phyloP scores from a whole-genome alignment of 1,140 invertebrate genomes.

The Periplaneta americana region DNA sequence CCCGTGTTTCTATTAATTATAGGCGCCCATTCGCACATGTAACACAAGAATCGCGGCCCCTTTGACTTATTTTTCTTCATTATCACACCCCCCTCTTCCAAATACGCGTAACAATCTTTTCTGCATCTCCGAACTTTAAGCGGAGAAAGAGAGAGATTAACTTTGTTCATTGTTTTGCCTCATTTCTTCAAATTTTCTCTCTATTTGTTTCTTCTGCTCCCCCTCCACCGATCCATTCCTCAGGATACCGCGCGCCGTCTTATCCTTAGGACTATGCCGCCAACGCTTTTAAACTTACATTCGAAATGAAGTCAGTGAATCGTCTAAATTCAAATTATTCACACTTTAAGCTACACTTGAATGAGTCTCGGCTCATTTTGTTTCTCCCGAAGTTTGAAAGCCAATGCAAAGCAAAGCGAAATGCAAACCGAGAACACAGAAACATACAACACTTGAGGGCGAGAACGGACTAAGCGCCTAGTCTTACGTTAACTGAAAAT shows the following conservation, averaged over 20 bases:
- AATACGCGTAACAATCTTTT: neutral
- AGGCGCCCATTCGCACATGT: neutral
- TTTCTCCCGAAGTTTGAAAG: neutral
- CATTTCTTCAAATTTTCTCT: conserved; percentile 18
- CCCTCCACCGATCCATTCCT: neutral
- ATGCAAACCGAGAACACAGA: neutral
- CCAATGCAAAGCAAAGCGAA: conserved; percentile 1
- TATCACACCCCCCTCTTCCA: neutral
- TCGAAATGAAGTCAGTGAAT: conserved; percentile 9
- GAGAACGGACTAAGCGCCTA: too few species aligned
- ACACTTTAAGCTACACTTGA: conserved; percentile 8
- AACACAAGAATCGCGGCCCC: neutral
- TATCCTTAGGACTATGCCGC: neutral
- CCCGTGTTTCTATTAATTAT: neutral
- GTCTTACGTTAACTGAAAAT: too few species aligned
- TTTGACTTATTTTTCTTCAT: neutral
- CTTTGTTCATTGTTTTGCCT: conserved; percentile 15
- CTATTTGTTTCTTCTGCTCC: neutral
- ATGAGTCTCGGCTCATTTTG: neutral
- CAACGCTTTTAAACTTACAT: neutral
- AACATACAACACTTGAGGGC: neutral
- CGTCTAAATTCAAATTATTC: conserved; percentile 14
- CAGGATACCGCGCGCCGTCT: too few species aligned
- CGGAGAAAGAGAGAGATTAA: neutral
- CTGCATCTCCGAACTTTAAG: neutral